These are phyloP conservation scores for Acanthornis magna DNA, from an alignment of 2,797 vertebrate genomes.

Conservation along the genomic window DNA sequence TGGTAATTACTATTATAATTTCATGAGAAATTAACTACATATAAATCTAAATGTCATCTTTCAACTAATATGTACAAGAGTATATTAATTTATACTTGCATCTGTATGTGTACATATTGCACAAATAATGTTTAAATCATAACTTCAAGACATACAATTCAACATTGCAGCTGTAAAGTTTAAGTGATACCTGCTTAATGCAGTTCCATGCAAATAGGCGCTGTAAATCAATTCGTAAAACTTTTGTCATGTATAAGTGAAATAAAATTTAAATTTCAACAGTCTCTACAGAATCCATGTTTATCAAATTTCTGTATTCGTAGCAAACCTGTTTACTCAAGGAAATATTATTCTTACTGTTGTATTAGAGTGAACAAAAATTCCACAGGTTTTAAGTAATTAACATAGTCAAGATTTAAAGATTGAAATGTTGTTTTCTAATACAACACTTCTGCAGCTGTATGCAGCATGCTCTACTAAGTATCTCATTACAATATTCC, in stretches of 20 bases:
- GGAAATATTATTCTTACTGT: constrained; percentile 36
- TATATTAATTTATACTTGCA: background rate
- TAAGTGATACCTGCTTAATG: background rate
- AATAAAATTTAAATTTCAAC: constrained; percentile 41
- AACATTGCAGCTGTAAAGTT: background rate
- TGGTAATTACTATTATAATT: background rate
- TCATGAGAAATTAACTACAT: background rate
- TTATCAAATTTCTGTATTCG: constrained; percentile 10
- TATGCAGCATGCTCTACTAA: constrained; percentile 37
- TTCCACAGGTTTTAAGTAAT: constrained; percentile 26
- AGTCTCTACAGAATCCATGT: background rate
- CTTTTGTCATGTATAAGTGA: background rate
- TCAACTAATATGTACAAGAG: background rate
- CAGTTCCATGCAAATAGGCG: background rate
- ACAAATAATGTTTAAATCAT: background rate
- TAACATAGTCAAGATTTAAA: constrained; percentile 37
- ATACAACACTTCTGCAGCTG: background rate
- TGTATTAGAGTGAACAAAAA: constrained; percentile 14
- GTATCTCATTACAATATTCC: background rate
- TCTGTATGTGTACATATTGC: background rate
- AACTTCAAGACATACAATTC: background rate
- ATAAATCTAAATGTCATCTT: background rate
- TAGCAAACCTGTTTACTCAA: constrained; percentile 28
- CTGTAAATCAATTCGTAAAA: constrained; percentile 10
- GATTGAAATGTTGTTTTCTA: constrained; percentile 20